Percentiles rank a stretch among this genome's conserved stretches.
phyloP scores from a whole-genome alignment of 2,888 invertebrate genomes.

The Neoaliturus tenellus region DNA sequence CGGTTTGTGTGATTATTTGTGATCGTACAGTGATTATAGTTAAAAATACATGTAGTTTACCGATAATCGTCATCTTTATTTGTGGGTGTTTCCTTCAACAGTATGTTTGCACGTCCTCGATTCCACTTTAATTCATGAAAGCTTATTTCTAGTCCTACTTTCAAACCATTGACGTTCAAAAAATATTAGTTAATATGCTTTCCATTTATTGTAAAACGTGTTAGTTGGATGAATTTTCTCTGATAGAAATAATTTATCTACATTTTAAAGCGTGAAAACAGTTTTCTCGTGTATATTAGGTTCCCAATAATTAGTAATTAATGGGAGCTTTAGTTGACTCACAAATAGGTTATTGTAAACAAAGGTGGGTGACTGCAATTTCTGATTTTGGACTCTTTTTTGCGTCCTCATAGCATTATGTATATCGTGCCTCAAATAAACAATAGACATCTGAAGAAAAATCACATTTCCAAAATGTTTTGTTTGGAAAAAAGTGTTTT shows the following conservation, averaged over 20 bases:
- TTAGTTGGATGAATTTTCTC: too few relatives aligned
- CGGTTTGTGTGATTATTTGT: background rate
- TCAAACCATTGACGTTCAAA: background rate
- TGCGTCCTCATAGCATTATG: slow-evolving; percentile 6
- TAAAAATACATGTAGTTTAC: background rate
- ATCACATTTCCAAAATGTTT: background rate
- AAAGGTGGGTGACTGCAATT: background rate
- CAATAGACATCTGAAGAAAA: background rate
- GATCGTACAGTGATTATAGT: background rate
- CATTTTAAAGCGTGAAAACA: too few relatives aligned
- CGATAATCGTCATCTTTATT: background rate
- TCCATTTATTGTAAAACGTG: too few relatives aligned
- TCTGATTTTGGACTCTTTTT: background rate
- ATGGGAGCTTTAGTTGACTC: background rate
- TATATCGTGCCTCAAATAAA: slow-evolving; percentile 17
- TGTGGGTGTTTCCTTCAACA: background rate
- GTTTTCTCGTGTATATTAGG: too few relatives aligned
- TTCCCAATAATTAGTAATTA: too few relatives aligned
- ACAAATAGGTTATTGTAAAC: slow-evolving; percentile 2
- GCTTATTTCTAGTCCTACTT: background rate
- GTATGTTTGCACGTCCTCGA: background rate
- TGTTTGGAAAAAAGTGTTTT: slow-evolving; percentile 15
- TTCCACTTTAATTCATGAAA: background rate
- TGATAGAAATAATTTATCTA: too few relatives aligned
- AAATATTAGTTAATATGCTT: too few relatives aligned